Evolutionary conservation across 2,888 invertebrate genomes (phyloP), one percentile per base, ranked within the genome.

Genomic region (Helobdella robusta): DNA sequence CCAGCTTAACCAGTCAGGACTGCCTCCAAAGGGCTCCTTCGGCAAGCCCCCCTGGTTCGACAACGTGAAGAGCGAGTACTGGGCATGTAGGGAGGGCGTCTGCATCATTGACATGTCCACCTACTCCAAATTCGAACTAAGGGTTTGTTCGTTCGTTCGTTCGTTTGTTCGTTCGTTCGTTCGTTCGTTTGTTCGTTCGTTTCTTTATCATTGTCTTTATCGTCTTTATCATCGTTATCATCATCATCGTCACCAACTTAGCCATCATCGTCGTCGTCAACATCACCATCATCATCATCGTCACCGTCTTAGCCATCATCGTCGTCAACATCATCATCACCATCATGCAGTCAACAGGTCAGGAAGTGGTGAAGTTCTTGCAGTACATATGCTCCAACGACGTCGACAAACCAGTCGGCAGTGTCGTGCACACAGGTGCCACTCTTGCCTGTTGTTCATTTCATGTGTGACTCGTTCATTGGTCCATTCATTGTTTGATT

Each of bases 91-190:
- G 64, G 94, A 95, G 80, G 84, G 87, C 1, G 87, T 95, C 64
- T 93, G 93, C 20, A 82, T 97, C 1, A 87, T 93, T 64, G 97
- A 97, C 81, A 97, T 97, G 82, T 93, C 94, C 1, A 93, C 93
- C 0, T 97, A 95, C 79, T 90, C 94, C 15, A 97, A 97, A 82
- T 86, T 92, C 69, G 95, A 95, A 80, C 80, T 97, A 67, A 89
- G 89, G 88, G 90, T 90, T 79, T 77, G 67, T 62, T 23, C 6
- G 25, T 25, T 58, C 30, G 30, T n/a, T n/a, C n/a, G 3, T 56
- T n/a, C 28, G 56, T 56, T n/a, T 30, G 56, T 56, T 6, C 15
- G 20, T 52, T 52, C 15, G 20, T 52, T 2, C n/a, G n/a, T 15
- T 40, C 44, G n/a, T n/a, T 40, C n/a, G 11, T 40, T 11, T 40